Evolutionary conservation across 2,113 vertebrate genomes (phyloP).

Genomic region (Gobius niger): DNA sequence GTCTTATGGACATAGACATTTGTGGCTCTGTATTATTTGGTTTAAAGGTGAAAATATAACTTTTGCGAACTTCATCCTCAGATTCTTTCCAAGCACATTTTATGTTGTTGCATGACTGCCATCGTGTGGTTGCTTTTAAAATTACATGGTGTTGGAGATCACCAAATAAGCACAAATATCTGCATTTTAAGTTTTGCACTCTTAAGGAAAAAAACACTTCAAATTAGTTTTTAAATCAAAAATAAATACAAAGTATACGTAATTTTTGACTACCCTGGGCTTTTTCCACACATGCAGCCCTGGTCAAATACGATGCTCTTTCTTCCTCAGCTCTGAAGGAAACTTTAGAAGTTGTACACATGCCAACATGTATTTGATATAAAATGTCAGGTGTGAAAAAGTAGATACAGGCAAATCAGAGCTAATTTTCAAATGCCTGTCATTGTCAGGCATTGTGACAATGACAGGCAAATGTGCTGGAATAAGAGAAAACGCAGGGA

Average conservation of each 20-base stretch:
- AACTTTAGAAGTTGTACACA: slow-evolving; percentile 46
- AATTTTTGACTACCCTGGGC: slow-evolving; percentile 1
- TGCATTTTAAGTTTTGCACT: no score
- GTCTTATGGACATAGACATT: no score
- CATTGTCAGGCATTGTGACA: slow-evolving; percentile 45
- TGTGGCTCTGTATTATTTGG: no score
- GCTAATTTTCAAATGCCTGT: slow-evolving; percentile 60
- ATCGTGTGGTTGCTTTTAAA: slow-evolving; percentile 51
- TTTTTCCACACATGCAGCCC: slow-evolving; percentile 33
- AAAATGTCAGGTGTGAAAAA: slow-evolving; percentile 30
- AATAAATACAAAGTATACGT: background rate
- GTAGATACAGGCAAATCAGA: background rate
- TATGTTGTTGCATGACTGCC: slow-evolving; percentile 30
- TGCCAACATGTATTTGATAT: slow-evolving; percentile 42
- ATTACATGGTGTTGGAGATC: slow-evolving; percentile 1
- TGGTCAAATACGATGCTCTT: slow-evolving; percentile 57
- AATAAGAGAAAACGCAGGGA: slow-evolving; percentile 48
- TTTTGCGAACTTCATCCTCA: background rate
- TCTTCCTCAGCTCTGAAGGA: slow-evolving; percentile 65
- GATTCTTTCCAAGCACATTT: background rate
- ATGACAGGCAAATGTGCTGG: slow-evolving; percentile 53
- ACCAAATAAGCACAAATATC: no score
- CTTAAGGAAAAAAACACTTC: no score
- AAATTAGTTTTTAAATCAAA: no score
- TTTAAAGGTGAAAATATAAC: background rate